Base-by-base conservation (phyloP, 2,888 invertebrate species). In the Caenorhabditis becei region DNA sequence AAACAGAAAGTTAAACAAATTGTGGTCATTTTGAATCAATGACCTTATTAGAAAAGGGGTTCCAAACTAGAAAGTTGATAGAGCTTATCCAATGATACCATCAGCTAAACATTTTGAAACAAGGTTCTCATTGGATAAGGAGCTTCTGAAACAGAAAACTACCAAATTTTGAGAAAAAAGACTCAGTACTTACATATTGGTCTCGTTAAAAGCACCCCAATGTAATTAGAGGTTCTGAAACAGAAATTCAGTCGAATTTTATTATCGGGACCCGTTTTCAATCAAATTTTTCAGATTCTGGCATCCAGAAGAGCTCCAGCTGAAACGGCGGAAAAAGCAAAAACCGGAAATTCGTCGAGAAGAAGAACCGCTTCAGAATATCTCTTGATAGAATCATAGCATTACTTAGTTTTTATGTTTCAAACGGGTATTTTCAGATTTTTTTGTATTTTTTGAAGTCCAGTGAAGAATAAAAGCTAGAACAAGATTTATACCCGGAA, bases 281-380 rank as follows among this genome's bases (percentile, higher is more conserved):
- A 23, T 24, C 10, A 5, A 32, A 11, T 18, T 41, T 71, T 81
- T 59, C 67, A 81, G 71, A 58, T 81, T 81, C 47, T 69, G 74
- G 66, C 56, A 71, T 37, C 81, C 77, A 11, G 77, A 77, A 66
- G 77, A 81, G 56, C 23, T 74, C 16, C 35, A 61, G 8, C 37
- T 71, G 24, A 77, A 67, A 56, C 80, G 77, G 49, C 58, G 67
- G 18, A 80, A 75, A 71, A 75, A 77, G 54, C 59, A 75, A 41
- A 44, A 62, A 61, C 53, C 69, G 26, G 75, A 75, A 44, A 53
- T 67, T 14, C 26, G 53, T 23, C 18, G 59, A 54, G 75, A 82
- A 35, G 77, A 66, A 18, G 80, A 78, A 56, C 80, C 78, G 14
- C 44, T 80, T n/a, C 80, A 74, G 62, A 56, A 66, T 49, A 28